These are phyloP conservation scores for Cyclophora punctaria DNA, from an alignment of 2,888 invertebrate species.

Conservation along the genomic window DNA sequence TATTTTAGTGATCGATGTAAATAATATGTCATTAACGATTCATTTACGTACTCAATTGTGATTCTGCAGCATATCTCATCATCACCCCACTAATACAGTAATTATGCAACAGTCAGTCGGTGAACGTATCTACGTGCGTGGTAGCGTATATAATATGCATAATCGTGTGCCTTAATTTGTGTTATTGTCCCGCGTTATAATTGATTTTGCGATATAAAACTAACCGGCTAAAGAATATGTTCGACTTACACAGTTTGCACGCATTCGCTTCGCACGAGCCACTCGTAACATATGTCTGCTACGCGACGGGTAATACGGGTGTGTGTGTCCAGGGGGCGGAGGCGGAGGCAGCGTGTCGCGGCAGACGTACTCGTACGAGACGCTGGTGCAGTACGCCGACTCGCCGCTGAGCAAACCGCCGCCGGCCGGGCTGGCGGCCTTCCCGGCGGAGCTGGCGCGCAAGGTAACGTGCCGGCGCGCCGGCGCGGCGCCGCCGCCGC, in stretches of 20 bases:
- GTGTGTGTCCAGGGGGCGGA: constrained; percentile 34
- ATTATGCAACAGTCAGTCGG: constrained; percentile 59
- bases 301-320: not conserved
- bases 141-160: constrained; percentile 6
- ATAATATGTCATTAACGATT: too few relatives aligned
- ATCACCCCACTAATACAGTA: constrained; percentile 8
- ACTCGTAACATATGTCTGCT: not conserved
- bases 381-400: constrained; percentile 72
- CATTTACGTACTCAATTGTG: too few relatives aligned
- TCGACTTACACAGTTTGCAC: not conserved
- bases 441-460: constrained; percentile 71
- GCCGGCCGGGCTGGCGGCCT: constrained; percentile 61
- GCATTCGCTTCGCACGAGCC: not conserved
- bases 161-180: not conserved
- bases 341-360: constrained; percentile 43
- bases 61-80: not conserved
- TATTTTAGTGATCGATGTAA: too few relatives aligned
- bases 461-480: constrained; percentile 58
- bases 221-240: not conserved
- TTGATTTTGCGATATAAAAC: too few relatives aligned
- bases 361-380: constrained; percentile 70
- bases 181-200: not conserved
- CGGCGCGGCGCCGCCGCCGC: constrained; percentile 19
- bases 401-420: constrained; percentile 73
- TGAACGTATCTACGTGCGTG: constrained; percentile 15